Evolutionary conservation across 37 sponge, comb jelly and placozoan genomes (phyloP).

Genomic region (Theonella swinhoei): DNA sequence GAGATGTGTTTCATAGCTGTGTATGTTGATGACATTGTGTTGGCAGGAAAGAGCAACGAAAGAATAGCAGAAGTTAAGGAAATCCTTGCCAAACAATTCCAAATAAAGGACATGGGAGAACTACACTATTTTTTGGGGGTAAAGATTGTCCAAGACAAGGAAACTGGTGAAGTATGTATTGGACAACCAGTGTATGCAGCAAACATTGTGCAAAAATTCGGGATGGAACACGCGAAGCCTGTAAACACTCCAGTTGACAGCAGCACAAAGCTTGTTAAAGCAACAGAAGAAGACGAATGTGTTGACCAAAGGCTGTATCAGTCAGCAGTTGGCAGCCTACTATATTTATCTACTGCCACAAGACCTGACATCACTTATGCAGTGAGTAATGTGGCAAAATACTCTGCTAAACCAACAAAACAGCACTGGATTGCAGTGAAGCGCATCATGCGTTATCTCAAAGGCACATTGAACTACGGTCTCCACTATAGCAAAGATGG

Average conservation of each 20-base stretch:
- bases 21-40: conserved; percentile 61
- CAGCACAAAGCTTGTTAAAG: conserved; percentile 26
- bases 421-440: conserved; percentile 49
- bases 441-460: conserved; percentile 44
- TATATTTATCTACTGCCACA: conserved; percentile 33
- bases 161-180: conserved; percentile 58
- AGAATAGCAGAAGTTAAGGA: conserved; percentile 29
- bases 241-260: conserved; percentile 24
- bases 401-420: conserved; percentile 9
- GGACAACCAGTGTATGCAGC: conserved; percentile 60
- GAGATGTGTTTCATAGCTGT: conserved; percentile 43
- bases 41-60: conserved; percentile 10
- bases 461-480: conserved; percentile 41
- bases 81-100: conserved; percentile 21
- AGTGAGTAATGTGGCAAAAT: conserved; percentile 36
- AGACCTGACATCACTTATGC: conserved; percentile 50
- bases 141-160: conserved; percentile 30
- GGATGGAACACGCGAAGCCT: conserved; percentile 46
- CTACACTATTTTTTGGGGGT: conserved; percentile 58
- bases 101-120: too few relatives aligned
- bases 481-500: conserved; percentile 9
- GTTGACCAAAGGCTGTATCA: conserved; percentile 50
- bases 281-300: conserved; percentile 15
- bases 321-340: too few relatives aligned
- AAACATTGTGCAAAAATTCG: conserved; percentile 40